These are phyloP conservation scores for Vannuccia rotundouncinata DNA, from an alignment of 2,888 invertebrate species.

Conservation along the genomic window DNA sequence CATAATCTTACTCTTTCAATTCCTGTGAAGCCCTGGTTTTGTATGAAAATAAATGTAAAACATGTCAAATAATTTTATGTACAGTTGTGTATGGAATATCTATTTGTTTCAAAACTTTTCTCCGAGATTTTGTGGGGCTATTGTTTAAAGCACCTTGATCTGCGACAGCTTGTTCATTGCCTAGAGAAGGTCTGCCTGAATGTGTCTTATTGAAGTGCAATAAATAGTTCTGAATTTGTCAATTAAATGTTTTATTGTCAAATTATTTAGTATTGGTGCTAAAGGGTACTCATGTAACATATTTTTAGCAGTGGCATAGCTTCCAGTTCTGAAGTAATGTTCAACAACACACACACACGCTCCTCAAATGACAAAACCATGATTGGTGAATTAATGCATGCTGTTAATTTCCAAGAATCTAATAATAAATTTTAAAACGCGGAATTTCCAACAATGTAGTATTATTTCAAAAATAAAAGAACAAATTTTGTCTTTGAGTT, in stretches of 20 bases:
- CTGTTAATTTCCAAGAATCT: background rate
- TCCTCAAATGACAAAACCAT: background rate
- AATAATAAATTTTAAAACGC: background rate
- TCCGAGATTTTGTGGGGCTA: background rate
- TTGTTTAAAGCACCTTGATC: background rate
- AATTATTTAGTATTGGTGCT: conserved; percentile 8
- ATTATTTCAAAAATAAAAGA: background rate
- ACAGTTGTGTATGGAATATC: background rate
- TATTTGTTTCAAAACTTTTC: background rate
- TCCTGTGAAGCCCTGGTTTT: background rate
- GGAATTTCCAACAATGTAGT: background rate
- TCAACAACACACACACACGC: background rate
- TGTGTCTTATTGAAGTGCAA: background rate
- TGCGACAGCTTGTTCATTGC: background rate
- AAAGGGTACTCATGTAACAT: background rate
- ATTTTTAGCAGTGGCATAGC: background rate
- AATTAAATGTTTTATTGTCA: background rate
- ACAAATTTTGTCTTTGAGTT: background rate
- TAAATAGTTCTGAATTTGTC: background rate
- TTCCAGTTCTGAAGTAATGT: conserved; percentile 17
- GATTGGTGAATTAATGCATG: background rate
- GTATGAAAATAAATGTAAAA: background rate
- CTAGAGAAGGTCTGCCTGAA: background rate
- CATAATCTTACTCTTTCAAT: conserved; percentile 6
- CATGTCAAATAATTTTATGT: background rate